A percentile compares a stretch with the other conserved stretches of the same genome.
These are phyloP conservation scores for Xestoiulus laeticollis DNA, from an alignment of 2,888 invertebrate genomes.

Conservation along the genomic window DNA sequence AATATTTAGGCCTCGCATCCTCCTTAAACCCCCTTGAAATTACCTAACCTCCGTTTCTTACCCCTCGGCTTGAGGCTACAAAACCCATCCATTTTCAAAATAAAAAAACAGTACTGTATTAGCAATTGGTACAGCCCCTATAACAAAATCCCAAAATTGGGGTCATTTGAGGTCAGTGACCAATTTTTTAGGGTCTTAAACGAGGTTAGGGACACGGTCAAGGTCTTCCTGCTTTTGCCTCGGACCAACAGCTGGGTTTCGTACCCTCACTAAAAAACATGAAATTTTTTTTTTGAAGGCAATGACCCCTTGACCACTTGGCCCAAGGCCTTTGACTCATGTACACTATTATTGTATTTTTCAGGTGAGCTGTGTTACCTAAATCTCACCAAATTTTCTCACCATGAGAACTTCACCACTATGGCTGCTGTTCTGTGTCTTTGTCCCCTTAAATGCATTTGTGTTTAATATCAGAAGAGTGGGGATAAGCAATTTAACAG, in stretches of 20 bases:
- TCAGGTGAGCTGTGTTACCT: background rate
- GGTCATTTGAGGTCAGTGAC: background rate
- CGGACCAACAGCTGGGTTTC: background rate
- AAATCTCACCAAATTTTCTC: background rate
- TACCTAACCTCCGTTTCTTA: background rate
- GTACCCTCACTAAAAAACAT: background rate
- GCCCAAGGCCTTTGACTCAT: background rate
- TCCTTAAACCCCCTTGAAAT: background rate
- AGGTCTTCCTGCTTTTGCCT: background rate
- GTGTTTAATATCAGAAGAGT: background rate
- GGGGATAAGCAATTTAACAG: constrained; percentile 13
- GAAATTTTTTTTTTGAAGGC: background rate
- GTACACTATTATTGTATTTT: background rate
- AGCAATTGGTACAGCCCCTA: background rate
- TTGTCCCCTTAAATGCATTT: background rate
- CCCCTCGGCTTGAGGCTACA: background rate
- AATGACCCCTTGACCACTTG: background rate
- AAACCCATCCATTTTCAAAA: constrained; percentile 6
- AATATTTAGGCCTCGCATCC: background rate
- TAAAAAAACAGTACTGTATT: background rate
- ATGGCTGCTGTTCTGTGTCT: background rate
- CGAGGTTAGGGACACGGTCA: background rate
- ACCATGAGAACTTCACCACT: background rate
- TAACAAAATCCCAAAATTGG: background rate
- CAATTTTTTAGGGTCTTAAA: background rate